These are phyloP conservation scores for Laupala kohalensis DNA, from an alignment of 1,140 invertebrate genomes.

Conservation along the genomic window DNA sequence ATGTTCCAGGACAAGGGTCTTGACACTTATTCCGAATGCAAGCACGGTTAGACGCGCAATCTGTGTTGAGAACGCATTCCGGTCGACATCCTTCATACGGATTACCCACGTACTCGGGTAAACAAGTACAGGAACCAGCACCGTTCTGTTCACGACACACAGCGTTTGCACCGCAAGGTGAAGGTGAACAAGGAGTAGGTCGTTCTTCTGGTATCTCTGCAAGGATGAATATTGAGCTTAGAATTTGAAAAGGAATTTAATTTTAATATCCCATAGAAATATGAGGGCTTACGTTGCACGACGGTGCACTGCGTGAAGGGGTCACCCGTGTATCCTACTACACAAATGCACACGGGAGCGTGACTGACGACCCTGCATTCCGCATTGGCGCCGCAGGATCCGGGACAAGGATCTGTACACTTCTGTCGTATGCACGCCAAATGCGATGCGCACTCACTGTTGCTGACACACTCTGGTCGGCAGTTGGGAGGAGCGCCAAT, in stretches of 20 bases:
- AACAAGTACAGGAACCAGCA: constrained; percentile 49
- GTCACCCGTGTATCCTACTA: constrained; percentile 53
- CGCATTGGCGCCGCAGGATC: too few species aligned
- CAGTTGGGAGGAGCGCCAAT: too few species aligned
- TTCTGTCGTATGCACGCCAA: constrained; percentile 38
- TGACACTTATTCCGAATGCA: constrained; percentile 46
- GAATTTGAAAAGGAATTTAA: constrained; percentile 16
- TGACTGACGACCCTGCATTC: too few species aligned
- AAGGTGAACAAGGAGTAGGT: constrained; percentile 41
- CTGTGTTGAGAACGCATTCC: constrained; percentile 47
- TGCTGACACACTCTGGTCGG: too few species aligned
- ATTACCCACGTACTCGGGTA: constrained; percentile 53
- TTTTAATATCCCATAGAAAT: constrained; percentile 27
- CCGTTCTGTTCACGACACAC: constrained; percentile 44
- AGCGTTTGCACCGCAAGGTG: constrained; percentile 55
- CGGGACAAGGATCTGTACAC: constrained; percentile 45
- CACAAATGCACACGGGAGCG: constrained; percentile 49
- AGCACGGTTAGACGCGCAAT: constrained; percentile 43
- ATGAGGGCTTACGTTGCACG: constrained; percentile 1
- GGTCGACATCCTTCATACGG: constrained; percentile 53
- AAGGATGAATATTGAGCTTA: too few species aligned
- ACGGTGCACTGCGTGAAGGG: constrained; percentile 30
- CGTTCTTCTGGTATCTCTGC: constrained; percentile 27
- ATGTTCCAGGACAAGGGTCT: constrained; percentile 51
- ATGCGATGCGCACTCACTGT: too few species aligned